Evolutionary conservation across 2,797 vertebrate species (phyloP).

Genomic region (Momotus momota): DNA sequence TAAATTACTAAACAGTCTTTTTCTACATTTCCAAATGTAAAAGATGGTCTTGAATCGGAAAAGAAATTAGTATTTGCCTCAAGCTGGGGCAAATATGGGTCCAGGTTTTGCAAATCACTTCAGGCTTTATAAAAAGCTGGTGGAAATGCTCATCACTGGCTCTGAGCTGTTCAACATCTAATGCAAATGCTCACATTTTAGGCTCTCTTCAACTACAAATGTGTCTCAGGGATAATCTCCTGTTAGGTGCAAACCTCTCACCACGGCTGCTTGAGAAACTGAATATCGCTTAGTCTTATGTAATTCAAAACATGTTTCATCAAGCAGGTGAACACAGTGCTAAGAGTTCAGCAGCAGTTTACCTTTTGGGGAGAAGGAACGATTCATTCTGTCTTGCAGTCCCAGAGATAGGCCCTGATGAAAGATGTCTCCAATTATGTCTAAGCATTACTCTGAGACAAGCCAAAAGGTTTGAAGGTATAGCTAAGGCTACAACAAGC

Average conservation of each 20-base stretch:
- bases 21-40: neutral
- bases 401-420: slow-evolving; percentile 5
- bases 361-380: slow-evolving; percentile 14
- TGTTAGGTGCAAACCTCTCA: neutral
- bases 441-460: neutral
- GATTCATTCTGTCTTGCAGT: neutral
- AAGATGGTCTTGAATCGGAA: neutral
- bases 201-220: neutral
- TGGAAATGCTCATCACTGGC: neutral
- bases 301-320: slow-evolving; percentile 48
- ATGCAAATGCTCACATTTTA: neutral
- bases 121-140: neutral
- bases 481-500: neutral
- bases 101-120: neutral
- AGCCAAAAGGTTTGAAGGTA: slow-evolving; percentile 39
- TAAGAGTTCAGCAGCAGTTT: slow-evolving; percentile 42
- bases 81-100: rapidly evolving
- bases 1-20: neutral
- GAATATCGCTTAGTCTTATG: neutral
- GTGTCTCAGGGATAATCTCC: neutral
- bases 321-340: slow-evolving; percentile 31
- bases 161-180: neutral
- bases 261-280: neutral
- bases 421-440: slow-evolving; percentile 47
- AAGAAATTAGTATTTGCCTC: neutral